Base-by-base conservation (phyloP, 2,113 vertebrate species). In the Stigmatopora nigra region DNA sequence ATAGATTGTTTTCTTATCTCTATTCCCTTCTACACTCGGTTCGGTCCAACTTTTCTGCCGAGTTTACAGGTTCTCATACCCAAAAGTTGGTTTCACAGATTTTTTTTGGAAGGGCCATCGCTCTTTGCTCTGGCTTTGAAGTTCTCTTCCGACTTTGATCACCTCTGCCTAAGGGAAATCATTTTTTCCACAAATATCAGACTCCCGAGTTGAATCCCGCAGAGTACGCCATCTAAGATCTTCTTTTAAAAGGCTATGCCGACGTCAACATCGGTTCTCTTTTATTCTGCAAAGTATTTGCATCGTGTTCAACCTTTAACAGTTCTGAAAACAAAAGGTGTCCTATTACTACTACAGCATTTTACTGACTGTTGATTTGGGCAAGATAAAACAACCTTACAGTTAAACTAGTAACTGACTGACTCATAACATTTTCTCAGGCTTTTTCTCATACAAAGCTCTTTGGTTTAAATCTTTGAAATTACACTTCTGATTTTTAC, bases 81-180 rank as follows among this genome's bases (percentile, higher is more conserved):
- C 45, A 3, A 52, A 36, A 22, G 22, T 61, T 35, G 31, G 20
- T 59, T 59, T 6, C 13, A 25, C 56, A 67, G 59, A 25, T 31
- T 31, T 58, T 31, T 58, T 65, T 68, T 46, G 60, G 36, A 62
- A 58, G 68, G 49, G 49, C 68, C 35, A 22, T 25, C 55, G 68
- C 76, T 70, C 66, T 76, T 69, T 65, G 65, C 57, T 66, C 16
- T 1, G 7, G 49, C 69, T 75, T 75, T 79, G 67, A 79, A 75
- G 71, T 75, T 45, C 65, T 61, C 57, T 77, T 67, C 70, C 55
- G 64, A 49, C 77, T 78, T 82, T 77, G 77, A 77, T 70, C 62
- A 70, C 44, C 36, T 57, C 36, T 56, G 71, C 77, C 75, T 70
- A 4, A 3, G 74, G 80, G 74, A 73, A 75, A 72, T 77, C 69